Evolutionary conservation across 2,113 vertebrate genomes (phyloP).

Genomic region (Hemiprocne comata): DNA sequence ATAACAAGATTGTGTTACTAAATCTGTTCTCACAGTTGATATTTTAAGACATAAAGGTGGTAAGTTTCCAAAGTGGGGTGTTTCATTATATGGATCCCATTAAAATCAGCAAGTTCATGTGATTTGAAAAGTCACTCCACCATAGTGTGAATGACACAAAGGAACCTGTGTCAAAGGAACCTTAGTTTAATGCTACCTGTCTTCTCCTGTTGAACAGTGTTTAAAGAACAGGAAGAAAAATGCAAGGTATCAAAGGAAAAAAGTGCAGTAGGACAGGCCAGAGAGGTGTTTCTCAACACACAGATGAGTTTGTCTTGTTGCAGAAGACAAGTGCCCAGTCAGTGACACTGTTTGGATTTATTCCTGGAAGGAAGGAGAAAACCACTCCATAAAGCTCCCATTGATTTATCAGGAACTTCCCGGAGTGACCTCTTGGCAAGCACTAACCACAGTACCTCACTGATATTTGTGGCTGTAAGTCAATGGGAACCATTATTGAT

Average conservation of each 20-base stretch:
- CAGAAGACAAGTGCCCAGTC: background rate
- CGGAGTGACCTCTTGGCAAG: background rate
- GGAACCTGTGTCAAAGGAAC: background rate
- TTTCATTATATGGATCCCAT: background rate
- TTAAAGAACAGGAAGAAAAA: background rate
- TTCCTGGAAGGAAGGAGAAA: constrained; percentile 13
- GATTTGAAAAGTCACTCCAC: background rate
- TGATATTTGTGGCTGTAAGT: background rate
- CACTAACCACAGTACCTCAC: background rate
- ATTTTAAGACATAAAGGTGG: background rate
- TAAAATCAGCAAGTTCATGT: background rate
- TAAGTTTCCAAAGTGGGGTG: background rate
- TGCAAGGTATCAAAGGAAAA: background rate
- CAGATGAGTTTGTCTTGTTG: background rate
- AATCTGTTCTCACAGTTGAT: background rate
- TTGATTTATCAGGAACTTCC: constrained; percentile 25
- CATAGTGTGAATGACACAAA: accelerated
- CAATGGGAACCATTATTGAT: background rate
- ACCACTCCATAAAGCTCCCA: background rate
- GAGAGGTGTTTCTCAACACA: background rate
- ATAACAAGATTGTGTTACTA: background rate
- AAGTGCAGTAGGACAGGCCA: background rate
- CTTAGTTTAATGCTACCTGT: background rate
- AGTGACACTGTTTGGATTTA: background rate
- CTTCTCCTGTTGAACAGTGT: background rate